Percentiles rank a stretch among this genome's conserved stretches.
phyloP scores from a whole-genome alignment of 2,113 vertebrate species.

The Myiopsitta monachus region DNA sequence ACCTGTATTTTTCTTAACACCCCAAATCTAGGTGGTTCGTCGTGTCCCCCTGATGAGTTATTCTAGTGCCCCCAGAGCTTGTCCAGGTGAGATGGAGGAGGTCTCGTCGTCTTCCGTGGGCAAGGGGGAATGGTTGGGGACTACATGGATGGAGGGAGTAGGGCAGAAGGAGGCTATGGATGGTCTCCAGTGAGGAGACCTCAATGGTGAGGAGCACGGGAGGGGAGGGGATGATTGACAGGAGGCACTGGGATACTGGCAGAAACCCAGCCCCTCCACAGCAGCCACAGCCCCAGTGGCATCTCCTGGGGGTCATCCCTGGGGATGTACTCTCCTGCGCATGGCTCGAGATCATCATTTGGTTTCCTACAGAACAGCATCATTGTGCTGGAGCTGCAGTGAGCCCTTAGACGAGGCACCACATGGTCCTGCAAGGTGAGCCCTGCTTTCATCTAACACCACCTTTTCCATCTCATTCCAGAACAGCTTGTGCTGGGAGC shows the following conservation, averaged over 20 bases:
- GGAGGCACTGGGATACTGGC: not conserved
- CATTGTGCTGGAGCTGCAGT: accelerated
- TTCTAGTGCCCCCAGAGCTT: not conserved
- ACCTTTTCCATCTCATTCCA: conserved; percentile 65
- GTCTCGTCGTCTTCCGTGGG: not conserved
- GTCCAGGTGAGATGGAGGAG: not conserved
- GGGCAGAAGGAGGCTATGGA: not conserved
- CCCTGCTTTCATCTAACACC: not conserved
- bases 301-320: not conserved
- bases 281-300: not conserved
- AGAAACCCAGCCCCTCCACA: not conserved
- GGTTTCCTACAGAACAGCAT: not conserved
- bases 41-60: not conserved
- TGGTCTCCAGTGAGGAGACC: not conserved
- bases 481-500: conserved; percentile 95
- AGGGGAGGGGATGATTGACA: not conserved
- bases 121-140: not conserved
- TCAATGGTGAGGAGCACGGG: not conserved
- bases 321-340: not conserved
- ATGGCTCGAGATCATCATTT: accelerated
- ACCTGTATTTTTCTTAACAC: not conserved
- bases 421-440: not conserved
- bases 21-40: not conserved
- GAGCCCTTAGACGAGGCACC: accelerated
- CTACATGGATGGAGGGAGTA: not conserved